A percentile compares a stretch with the other conserved stretches of the same genome.
Evolutionary conservation across 2,888 invertebrate genomes (phyloP).

Genomic region (Torymus aiolomorphi): DNA sequence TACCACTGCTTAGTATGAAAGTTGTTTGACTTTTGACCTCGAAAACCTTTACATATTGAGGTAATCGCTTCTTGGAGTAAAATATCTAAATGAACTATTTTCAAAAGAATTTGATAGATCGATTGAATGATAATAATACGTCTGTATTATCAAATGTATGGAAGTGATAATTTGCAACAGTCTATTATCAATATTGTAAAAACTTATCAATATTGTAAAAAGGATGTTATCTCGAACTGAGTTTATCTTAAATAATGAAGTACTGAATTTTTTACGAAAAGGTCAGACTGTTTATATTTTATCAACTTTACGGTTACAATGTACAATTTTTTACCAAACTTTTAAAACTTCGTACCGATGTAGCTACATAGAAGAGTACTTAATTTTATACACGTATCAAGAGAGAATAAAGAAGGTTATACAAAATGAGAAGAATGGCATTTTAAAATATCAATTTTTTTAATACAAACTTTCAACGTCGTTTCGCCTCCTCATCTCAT

Average conservation of each 20-base stretch:
- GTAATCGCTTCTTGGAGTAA: too few relatives aligned
- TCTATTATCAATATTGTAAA: neutral
- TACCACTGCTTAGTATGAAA: conserved; percentile 56
- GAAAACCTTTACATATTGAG: neutral
- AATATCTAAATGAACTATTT: too few relatives aligned
- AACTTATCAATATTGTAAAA: neutral
- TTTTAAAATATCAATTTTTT: conserved; percentile 57
- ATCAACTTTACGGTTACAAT: conserved; percentile 19
- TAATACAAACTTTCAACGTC: conserved; percentile 58
- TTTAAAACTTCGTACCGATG: neutral
- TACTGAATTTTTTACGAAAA: conserved; percentile 23
- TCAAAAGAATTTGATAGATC: too few relatives aligned
- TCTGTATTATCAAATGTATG: too few relatives aligned
- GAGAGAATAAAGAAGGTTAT: conserved; percentile 15
- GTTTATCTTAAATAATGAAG: neutral
- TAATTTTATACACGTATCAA: too few relatives aligned
- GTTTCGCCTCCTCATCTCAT: conserved; percentile 48
- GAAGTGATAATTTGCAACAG: too few relatives aligned
- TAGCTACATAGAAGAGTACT: neutral
- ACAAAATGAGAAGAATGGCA: conserved; percentile 25
- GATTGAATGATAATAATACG: too few relatives aligned
- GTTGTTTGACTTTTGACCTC: conserved; percentile 34
- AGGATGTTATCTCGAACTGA: conserved; percentile 14
- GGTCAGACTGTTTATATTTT: conserved; percentile 37
- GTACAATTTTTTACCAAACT: conserved; percentile 8